Conservation (phyloP, 1,140 invertebrate genomes). For the Diuraphis noxia region DNA sequence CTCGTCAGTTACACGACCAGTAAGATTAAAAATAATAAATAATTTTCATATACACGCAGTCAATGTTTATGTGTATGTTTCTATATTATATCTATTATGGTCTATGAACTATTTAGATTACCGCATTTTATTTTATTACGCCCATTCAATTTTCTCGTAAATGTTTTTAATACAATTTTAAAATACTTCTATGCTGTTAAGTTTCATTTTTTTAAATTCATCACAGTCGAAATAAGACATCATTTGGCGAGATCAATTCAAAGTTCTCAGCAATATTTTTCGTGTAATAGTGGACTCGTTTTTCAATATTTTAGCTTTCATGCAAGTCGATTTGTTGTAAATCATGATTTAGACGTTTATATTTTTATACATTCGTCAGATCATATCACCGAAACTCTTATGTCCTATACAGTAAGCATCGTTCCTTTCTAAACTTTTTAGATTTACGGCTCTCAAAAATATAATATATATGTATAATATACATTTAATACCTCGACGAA, state of each 20-base stretch:
- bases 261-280: no score
- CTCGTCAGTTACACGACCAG: neutral
- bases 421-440: neutral
- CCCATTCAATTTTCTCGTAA: neutral
- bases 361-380: neutral
- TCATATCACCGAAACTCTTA: neutral
- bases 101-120: neutral
- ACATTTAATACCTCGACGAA: no score
- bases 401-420: no score
- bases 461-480: no score
- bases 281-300: no score
- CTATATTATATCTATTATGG: neutral
- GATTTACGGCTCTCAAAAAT: no score
- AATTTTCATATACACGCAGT: neutral
- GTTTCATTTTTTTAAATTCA: neutral
- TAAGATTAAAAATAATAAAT: no score
- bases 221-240: neutral
- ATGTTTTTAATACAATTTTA: neutral
- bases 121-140: no score
- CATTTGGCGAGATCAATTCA: neutral
- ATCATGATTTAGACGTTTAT: neutral
- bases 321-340: no score
- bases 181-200: neutral
- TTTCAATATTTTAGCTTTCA: no score
- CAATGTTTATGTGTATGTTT: neutral